These are phyloP conservation scores for Glaucomys volans DNA, from an alignment of 2,113 vertebrate species.

Conservation along the genomic window DNA sequence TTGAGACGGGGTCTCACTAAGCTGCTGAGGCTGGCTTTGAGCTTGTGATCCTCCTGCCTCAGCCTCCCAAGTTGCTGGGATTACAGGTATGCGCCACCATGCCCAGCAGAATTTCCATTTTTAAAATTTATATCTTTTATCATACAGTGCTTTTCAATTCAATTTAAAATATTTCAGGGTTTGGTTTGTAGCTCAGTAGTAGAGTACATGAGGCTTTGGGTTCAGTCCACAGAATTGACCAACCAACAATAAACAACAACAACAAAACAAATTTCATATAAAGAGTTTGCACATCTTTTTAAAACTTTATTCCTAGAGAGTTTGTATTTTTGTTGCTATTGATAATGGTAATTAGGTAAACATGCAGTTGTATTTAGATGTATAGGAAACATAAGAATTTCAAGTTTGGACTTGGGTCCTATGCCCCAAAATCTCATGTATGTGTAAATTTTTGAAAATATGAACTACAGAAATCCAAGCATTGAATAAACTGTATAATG, in stretches of 20 bases:
- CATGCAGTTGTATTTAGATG: background rate
- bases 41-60: too few species aligned
- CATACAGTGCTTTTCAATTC: background rate
- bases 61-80: too few species aligned
- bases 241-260: too few species aligned
- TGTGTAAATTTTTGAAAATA: background rate
- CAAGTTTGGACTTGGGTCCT: background rate
- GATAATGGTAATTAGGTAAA: background rate
- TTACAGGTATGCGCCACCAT: too few species aligned
- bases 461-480: background rate
- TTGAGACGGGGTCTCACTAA: too few species aligned
- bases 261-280: too few species aligned
- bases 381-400: background rate
- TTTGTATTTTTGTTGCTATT: slow-evolving; percentile 27
- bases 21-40: too few species aligned
- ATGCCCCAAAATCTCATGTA: background rate
- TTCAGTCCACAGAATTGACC: background rate
- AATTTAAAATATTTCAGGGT: slow-evolving; percentile 3
- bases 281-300: background rate
- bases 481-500: background rate
- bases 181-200: background rate
- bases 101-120: too few species aligned
- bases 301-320: background rate
- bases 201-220: background rate
- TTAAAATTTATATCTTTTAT: background rate